Evolutionary conservation across 1,140 invertebrate genomes (phyloP), one percentile per base, ranked within the genome.

Genomic region (Diorhabda elongata): DNA sequence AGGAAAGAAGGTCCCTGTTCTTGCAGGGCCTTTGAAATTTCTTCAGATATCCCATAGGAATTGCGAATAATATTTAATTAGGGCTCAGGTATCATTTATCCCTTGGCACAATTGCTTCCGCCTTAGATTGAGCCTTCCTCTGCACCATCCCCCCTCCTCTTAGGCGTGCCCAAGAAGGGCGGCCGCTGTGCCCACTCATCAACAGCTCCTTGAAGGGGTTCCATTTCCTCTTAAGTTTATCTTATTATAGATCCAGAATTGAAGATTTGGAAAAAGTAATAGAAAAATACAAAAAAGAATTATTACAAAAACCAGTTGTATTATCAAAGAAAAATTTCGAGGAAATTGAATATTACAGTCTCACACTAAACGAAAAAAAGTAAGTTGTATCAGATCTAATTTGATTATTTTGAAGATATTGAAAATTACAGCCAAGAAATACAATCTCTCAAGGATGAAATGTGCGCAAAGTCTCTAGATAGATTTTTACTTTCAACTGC

Each of bases 351-450:
- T 66, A 58, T 44, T 57, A 42, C 9, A n/a, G 52, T 5, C 9
- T 43, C 7, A 45, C 52, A 26, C 8, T 66, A 6, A 66, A 66
- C 3, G 52, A 66, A 3, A 66, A 66, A 58, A 58, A 58, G 64
- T 66, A 44, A 58, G 64, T 65, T 6, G 58, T 60, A 8, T 8
- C 26, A 41, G 41, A 60, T n/a, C 6, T 6, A 60, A n/a, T 60
- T 26, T 60, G 5, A 6, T 41, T 6, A 60, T 26, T 26, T 1
- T 26, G 26, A 26, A 26, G 26, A 26, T 60, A 5, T 4, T 60
- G 8, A 60, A 2, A 3, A 6, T 65, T 65, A 45, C 64, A 65
- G 64, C 41, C 41, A 65, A 65, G 64, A 65, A 58, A 26, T 65
- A 58, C n/a, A 58, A 58, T 45, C 43, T 4, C n/a, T 65, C 41